These are phyloP conservation scores for Tetropium fuscum DNA, from an alignment of 2,888 invertebrate species.

Conservation along the genomic window DNA sequence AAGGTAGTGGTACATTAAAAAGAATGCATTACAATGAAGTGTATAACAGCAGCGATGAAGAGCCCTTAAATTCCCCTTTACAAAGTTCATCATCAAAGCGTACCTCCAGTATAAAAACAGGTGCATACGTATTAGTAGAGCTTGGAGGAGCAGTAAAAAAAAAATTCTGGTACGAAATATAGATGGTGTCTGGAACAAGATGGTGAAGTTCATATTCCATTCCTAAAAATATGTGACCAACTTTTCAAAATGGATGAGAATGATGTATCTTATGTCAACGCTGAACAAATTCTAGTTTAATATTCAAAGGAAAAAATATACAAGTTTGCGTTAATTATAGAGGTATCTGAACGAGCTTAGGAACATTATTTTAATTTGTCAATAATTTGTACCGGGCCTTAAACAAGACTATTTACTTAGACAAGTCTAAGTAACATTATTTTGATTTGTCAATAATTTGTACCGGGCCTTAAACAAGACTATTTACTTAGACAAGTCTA, in stretches of 20 bases:
- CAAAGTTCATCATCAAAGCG: not conserved
- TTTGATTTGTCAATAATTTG: too few relatives aligned
- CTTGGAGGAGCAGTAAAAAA: not conserved
- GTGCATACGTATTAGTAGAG: not conserved
- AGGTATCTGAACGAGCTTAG: too few relatives aligned
- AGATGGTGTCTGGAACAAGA: not conserved
- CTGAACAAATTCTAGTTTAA: not conserved
- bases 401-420: too few relatives aligned
- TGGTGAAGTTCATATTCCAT: not conserved
- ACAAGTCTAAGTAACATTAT: too few relatives aligned
- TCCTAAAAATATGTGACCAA: not conserved
- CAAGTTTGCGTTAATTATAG: too few relatives aligned
- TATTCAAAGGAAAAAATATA: too few relatives aligned
- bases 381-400: too few relatives aligned
- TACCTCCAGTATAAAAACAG: not conserved
- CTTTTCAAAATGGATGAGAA: not conserved
- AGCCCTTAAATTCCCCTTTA: not conserved
- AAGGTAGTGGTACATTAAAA: too few relatives aligned
- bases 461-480: too few relatives aligned
- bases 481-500: too few relatives aligned
- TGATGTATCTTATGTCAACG: not conserved
- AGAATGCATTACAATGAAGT: too few relatives aligned
- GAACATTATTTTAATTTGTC: too few relatives aligned
- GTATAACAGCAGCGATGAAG: not conserved
- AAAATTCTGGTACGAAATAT: conserved; percentile 1